Base-by-base conservation (phyloP, 2,888 invertebrate species). In the Anthoptus insignis region DNA sequence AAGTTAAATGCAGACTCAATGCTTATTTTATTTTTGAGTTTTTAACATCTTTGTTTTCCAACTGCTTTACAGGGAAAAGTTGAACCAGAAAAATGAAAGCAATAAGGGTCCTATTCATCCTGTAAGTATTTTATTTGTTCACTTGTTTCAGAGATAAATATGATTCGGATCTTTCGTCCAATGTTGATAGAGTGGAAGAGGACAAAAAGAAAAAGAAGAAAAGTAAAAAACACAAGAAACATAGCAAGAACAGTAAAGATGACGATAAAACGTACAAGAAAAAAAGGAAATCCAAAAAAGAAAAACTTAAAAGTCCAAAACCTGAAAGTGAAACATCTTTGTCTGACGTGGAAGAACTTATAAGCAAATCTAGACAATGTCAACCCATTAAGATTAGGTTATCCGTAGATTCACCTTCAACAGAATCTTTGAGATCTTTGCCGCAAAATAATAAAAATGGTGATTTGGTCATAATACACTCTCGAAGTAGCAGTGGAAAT, bases 211-310 rank as follows among this genome's bases (percentile, higher is more conserved):
- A 92, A 71, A 93, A 88, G 72, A 95, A 94, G 76, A 95, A 94
- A 70, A 82, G 80, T 39, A 95, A 94, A 73, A 95, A 95, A 72
- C 93, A 95, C 75, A 96, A 96, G 81, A 97, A 97, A 84, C 95
- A 95, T 74, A 96, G 96, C 79, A 94, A 95, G 74, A 95, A 94
- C 71, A 75, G 81, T 1, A 94, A 94, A 21, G 95, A 94, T 66
- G 81, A 87, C 32, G 89, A 88, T 65, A 90, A 89, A 68, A 87
- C 82, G 49, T 77, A 86, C 56, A 95, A 95, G 76, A 96, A 96
- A 80, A 95, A 94, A 78, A 89, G 85, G 75, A 91, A 88, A 72
- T 69, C 80, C 0, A 91, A 86, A 94, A 96, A 86, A 94, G 95
- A 84, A 84, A 95, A 76, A 93, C 91, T 78, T 81, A 94, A 79